Conservation (phyloP, 92 coral and sea anemone genomes). For the Epizoanthus stellaris region DNA sequence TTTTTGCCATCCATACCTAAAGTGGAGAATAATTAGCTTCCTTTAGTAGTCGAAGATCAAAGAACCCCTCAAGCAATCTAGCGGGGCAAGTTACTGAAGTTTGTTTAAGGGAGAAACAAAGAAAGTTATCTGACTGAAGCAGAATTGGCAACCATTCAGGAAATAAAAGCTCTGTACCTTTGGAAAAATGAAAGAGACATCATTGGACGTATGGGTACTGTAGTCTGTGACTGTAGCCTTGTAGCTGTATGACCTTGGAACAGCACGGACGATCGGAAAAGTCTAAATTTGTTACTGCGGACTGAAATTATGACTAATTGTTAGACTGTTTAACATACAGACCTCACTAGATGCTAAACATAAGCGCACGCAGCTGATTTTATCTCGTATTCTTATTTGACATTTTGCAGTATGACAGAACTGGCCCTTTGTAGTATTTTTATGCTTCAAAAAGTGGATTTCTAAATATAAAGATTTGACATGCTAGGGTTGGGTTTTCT, state of each 20-base stretch:
- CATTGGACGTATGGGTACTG: neutral
- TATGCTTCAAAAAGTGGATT: neutral
- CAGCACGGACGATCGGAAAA: too few species aligned
- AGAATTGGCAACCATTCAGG: conserved; percentile 14
- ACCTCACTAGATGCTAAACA: conserved; percentile 5
- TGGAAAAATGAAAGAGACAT: neutral
- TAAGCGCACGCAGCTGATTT: conserved; percentile 29
- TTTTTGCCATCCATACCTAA: too few species aligned
- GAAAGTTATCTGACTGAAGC: neutral
- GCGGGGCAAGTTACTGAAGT: conserved; percentile 18
- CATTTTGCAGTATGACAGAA: conserved; percentile 14
- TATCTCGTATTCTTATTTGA: conserved; percentile 14
- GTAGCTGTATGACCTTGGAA: too few species aligned
- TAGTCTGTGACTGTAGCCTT: too few species aligned
- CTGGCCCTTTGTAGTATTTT: conserved; percentile 10
- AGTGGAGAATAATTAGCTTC: too few species aligned
- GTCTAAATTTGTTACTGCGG: too few species aligned
- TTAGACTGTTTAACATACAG: neutral
- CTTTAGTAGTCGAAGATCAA: neutral
- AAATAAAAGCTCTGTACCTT: conserved; percentile 22
- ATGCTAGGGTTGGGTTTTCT: neutral
- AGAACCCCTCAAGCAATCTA: neutral
- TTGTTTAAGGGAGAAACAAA: conserved; percentile 29
- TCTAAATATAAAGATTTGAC: neutral
- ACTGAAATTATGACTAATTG: too few species aligned